A percentile compares a stretch with the other conserved stretches of the same genome.
Conservation (phyloP, 2,113 vertebrate genomes). For the Leiothrix lutea region DNA sequence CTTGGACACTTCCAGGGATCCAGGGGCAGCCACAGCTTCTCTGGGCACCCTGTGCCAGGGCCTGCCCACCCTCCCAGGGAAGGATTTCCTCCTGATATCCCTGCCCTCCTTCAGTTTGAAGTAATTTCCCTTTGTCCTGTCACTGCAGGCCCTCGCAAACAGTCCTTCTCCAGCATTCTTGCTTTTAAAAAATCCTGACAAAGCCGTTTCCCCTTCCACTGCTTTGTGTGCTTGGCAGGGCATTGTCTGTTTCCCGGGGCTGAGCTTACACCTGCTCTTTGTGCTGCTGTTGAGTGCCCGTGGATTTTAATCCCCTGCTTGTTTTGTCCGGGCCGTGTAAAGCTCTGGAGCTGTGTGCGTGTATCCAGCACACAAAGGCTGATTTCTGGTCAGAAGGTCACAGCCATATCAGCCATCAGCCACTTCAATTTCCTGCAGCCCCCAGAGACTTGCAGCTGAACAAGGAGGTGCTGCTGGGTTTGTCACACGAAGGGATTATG, state of each 20-base stretch:
- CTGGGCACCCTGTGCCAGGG: background rate
- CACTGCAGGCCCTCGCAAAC: background rate
- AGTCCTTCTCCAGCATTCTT: background rate
- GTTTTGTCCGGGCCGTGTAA: background rate
- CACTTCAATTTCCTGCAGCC: constrained; percentile 63
- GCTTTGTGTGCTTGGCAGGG: background rate
- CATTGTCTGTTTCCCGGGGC: background rate
- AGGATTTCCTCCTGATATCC: background rate
- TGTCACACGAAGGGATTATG: background rate
- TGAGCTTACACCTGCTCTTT: background rate
- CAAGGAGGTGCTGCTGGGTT: constrained; percentile 51
- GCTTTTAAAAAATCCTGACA: background rate
- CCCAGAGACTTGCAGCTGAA: constrained; percentile 35
- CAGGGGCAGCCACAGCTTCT: background rate
- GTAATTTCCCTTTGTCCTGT: background rate
- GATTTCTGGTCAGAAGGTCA: constrained; percentile 26
- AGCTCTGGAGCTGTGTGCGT: background rate
- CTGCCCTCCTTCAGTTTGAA: background rate
- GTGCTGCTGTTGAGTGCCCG: background rate
- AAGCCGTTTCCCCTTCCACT: background rate
- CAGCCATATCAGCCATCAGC: constrained; percentile 48
- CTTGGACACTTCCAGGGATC: background rate
- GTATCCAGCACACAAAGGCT: background rate
- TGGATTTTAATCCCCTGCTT: constrained; percentile 12
- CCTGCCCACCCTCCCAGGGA: accelerated